Evolutionary conservation across 2,113 vertebrate genomes (phyloP), one percentile per base, ranked within the genome.

Genomic region (Neomonachus schauinslandi): DNA sequence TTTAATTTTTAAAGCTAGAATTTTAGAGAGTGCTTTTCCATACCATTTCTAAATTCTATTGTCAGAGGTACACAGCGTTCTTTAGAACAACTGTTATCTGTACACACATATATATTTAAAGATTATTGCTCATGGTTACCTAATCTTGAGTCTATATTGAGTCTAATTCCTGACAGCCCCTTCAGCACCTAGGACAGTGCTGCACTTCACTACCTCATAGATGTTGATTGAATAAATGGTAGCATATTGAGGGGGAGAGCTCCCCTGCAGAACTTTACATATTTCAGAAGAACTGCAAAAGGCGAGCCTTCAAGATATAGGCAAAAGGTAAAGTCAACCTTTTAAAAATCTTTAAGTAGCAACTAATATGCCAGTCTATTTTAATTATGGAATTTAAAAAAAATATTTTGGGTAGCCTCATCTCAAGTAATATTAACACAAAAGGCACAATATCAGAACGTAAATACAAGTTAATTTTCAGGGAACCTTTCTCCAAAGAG

Each of bases 171-270:
- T 31, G 21, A 61, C 36, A 55, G n/a, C 2, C 19, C 18, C 4
- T 97, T 98, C 97, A 97, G 97, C 88, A 98, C 97, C 96, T 89
- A 61, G 94, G 98, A 97, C 96, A 98, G 96, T 53, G 92, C 53
- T 82, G 53, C 12, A 15, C 12, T 36, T n/a, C 12, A 1, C 5
- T 3, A 21, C 9, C 11, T 2, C 1, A 4, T 0, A 79, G 42
- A 42, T 14, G 33, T 69, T 71, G 22, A 59, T 69, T 71, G 22
- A 59, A 18, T 51, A 84, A 57, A 26, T 22, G 36, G 31, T 3
- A 51, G 24, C 5, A 67, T 4, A 9, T 4, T 21, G 9, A 92
- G 57, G 2, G 19, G 2, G 4, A 89, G 46, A 16, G 7, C 1
- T 11, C 18, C 26, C 9, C 28, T 55, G 4, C 2, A 67, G 65